Conservation (phyloP, 2,888 invertebrate species). For the Himalopsyche japonica region DNA sequence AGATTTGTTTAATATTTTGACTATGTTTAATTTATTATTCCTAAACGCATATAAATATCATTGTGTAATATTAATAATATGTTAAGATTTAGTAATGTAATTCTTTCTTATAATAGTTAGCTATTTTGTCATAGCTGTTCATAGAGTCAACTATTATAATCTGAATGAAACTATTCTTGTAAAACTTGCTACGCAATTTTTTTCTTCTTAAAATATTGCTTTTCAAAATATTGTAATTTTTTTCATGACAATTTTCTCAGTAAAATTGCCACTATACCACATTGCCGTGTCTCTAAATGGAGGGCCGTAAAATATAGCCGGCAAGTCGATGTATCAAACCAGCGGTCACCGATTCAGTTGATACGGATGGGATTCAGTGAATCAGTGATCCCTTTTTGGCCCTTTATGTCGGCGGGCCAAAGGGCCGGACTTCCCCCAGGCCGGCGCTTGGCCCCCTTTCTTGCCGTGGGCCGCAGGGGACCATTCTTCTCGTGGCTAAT, state of each 20-base stretch:
- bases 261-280: neutral
- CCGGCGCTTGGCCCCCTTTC: neutral
- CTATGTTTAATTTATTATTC: no score
- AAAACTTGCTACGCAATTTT: no score
- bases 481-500: constrained; percentile 63
- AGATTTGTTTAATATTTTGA: no score
- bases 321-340: constrained; percentile 58
- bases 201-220: no score
- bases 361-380: constrained; percentile 54
- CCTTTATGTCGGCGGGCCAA: neutral
- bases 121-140: no score
- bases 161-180: no score
- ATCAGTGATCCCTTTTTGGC: constrained; percentile 19
- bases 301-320: constrained; percentile 54
- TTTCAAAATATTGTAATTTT: neutral
- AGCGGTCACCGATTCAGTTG: constrained; percentile 56
- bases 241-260: neutral
- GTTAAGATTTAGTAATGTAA: no score
- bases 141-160: no score
- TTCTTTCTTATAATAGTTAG: no score
- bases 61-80: no score
- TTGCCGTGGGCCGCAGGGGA: constrained; percentile 12
- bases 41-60: no score
- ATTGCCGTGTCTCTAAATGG: neutral
- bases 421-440: neutral